Evolutionary conservation across 2,113 vertebrate species (phyloP), one percentile per base, ranked within the genome.

Genomic region (Toxotes chatareus): DNA sequence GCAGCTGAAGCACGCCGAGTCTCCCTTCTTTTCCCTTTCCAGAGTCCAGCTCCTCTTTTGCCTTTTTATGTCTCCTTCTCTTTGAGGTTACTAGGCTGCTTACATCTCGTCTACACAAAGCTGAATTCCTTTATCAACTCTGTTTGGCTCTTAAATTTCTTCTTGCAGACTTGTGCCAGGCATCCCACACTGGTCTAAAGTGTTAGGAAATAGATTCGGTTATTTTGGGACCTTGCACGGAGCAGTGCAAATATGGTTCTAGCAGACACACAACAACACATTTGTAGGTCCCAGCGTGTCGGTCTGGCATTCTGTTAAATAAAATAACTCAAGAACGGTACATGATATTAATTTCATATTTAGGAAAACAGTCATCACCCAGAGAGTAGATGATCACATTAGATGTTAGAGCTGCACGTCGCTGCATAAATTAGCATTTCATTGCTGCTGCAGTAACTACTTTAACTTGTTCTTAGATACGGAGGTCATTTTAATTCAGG

Each of bases 61-160:
- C 47, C 47, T 73, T 82, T 78, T 76, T 40, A 16, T 76, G 47
- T 76, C 40, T 76, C 53, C 27, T 38, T 47, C 51, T 79, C 66
- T 57, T 53, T 70, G 21, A n/a, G 53, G 44, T 53, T 56, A 23
- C 53, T 5, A 2, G 59, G 62, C 79, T 65, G 47, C 63, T 77
- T 62, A 70, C 69, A 82, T 83, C 73, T 72, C 40, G 42, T 80
- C 75, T 44, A 23, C 73, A 83, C 83, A 59, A 60, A 85, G 47
- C 68, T 10, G 55, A 73, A 79, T 73, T 74, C 44, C 72, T 79
- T 81, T 36, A 78, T 79, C 38, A 72, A 44, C 67, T 79, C 36
- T 61, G 60, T 78, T 83, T 86, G 56, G 42, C 78, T 88, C 32
- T 85, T 57, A 60, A 63, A 79, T 63, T 65, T 74, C 44, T 51